A percentile compares a stretch with the other conserved stretches of the same genome.
These are phyloP conservation scores for Acromyrmex charruanus DNA, from an alignment of 1,140 invertebrate species.

Conservation along the genomic window DNA sequence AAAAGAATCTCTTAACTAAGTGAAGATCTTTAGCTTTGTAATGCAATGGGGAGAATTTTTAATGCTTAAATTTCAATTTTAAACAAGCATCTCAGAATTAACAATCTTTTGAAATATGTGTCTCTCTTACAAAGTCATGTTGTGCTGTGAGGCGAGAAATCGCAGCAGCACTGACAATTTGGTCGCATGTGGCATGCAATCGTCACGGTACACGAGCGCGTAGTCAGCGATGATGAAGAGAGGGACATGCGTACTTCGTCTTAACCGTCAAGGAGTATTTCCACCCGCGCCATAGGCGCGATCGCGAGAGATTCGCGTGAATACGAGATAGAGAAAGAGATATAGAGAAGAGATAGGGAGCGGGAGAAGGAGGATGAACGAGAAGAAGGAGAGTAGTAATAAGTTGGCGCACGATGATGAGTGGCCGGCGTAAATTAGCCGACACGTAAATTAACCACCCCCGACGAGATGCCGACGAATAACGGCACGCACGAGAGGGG, in stretches of 20 bases:
- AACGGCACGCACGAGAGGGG: slow-evolving; percentile 18
- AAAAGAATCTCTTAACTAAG: neutral
- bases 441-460: slow-evolving; percentile 82
- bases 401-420: slow-evolving; percentile 78
- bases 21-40: neutral
- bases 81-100: neutral
- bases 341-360: neutral
- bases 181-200: slow-evolving; percentile 60
- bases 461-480: slow-evolving; percentile 63
- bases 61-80: neutral
- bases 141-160: slow-evolving; percentile 20
- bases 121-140: neutral
- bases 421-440: slow-evolving; percentile 82
- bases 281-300: slow-evolving; percentile 37
- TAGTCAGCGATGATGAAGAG: slow-evolving; percentile 57
- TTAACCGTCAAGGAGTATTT: slow-evolving; percentile 31
- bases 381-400: slow-evolving; percentile 73
- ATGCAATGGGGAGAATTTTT: neutral
- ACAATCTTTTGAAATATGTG: slow-evolving; percentile 26
- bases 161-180: slow-evolving; percentile 51
- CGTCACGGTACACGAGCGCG: slow-evolving; percentile 52
- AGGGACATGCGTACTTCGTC: slow-evolving; percentile 53
- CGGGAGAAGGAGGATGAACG: slow-evolving; percentile 26
- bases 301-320: slow-evolving; percentile 13
- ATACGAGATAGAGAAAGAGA: neutral